phyloP scores from a whole-genome alignment of 1,140 invertebrate genomes.

The Conus ventricosus region DNA sequence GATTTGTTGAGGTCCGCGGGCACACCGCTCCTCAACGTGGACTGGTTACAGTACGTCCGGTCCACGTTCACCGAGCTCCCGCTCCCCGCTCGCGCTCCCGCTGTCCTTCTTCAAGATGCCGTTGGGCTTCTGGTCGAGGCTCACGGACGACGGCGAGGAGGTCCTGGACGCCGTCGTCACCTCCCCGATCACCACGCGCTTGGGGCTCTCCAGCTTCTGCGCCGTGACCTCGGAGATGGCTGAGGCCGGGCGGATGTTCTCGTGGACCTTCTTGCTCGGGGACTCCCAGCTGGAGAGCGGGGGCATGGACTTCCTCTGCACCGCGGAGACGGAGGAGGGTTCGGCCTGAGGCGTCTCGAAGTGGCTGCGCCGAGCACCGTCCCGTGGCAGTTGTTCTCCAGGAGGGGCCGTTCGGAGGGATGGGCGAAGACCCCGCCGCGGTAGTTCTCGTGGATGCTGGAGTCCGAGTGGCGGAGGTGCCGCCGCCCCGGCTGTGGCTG shows the following conservation, averaged over 20 bases:
- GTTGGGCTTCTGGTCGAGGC: slow-evolving; percentile 43
- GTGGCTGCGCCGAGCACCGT: slow-evolving; percentile 16
- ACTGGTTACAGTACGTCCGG: neutral
- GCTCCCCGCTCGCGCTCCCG: neutral
- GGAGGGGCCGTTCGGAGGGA: slow-evolving; percentile 81
- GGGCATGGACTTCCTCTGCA: slow-evolving; percentile 25
- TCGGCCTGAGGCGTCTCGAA: slow-evolving; percentile 5
- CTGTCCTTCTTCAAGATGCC: slow-evolving; percentile 45
- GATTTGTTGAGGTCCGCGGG: neutral
- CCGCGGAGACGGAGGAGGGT: neutral
- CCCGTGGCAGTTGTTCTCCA: slow-evolving; percentile 83
- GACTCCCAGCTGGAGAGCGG: neutral
- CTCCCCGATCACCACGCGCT: slow-evolving; percentile 46
- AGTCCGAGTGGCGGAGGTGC: neutral
- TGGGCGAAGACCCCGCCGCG: slow-evolving; percentile 3
- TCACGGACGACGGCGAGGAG: slow-evolving; percentile 27
- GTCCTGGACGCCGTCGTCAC: slow-evolving; percentile 40
- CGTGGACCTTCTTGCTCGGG: slow-evolving; percentile 27
- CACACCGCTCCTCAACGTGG: neutral
- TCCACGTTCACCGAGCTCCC: neutral
- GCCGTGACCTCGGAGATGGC: slow-evolving; percentile 44
- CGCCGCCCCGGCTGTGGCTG: too few species aligned
- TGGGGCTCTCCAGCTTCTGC: slow-evolving; percentile 48
- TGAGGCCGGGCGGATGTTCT: slow-evolving; percentile 41
- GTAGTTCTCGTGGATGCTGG: neutral